Conservation (phyloP, 2,797 vertebrate species). For the Scyliorhinus canicula region DNA sequence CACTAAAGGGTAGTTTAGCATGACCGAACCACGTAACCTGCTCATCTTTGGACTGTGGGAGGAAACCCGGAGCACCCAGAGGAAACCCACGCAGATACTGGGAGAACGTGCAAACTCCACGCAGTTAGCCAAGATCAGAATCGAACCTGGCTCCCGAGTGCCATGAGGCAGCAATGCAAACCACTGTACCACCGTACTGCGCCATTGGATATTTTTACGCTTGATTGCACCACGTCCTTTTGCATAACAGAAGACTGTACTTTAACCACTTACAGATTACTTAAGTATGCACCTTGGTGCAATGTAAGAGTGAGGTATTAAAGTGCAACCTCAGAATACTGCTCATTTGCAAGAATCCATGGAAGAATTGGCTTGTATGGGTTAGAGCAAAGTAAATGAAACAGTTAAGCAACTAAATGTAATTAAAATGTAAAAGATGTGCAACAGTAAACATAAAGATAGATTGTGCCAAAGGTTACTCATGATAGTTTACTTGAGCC, state of each 20-base stretch:
- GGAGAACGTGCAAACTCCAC: no score
- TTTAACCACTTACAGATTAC: no score
- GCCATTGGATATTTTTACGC: not conserved
- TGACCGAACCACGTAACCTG: no score
- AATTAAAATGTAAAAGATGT: not conserved
- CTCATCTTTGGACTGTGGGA: no score
- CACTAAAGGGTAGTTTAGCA: no score
- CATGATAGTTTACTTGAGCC: not conserved
- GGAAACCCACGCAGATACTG: no score
- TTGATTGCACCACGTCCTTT: not conserved
- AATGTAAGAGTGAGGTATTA: not conserved
- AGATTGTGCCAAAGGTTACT: not conserved
- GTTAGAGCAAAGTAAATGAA: not conserved
- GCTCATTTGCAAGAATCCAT: not conserved
- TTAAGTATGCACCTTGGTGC: not conserved
- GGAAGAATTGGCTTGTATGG: not conserved
- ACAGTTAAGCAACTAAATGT: not conserved
- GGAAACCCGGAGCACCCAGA: no score
- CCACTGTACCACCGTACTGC: no score
- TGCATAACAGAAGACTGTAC: not conserved
- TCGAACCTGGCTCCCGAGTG: no score
- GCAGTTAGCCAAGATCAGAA: no score
- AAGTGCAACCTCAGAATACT: not conserved
- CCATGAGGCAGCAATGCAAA: no score
- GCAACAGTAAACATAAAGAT: not conserved